Evolutionary conservation across 2,113 vertebrate genomes (phyloP), one percentile per base, ranked within the genome.

Genomic region (Cryptomyrus ogoouensis): DNA sequence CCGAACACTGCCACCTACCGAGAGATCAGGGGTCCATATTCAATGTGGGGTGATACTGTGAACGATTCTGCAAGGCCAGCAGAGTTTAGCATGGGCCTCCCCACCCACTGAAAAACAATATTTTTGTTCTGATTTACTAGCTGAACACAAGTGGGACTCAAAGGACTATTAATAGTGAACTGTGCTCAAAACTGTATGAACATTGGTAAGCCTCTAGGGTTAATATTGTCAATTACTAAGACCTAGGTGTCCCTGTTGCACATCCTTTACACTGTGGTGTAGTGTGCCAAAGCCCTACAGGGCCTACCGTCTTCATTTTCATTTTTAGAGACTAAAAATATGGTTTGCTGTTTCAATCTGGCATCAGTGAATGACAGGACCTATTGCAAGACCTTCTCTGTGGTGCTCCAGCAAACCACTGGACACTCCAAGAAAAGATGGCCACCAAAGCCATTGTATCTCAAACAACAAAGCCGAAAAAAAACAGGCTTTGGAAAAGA

Each of bases 381-480:
- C 27, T 21, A 52, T 89, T 52, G 17, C 77, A n/a, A 42, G 31
- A 83, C 35, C 39, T 77, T 50, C n/a, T n/a, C 21, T 46, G 27
- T n/a, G 66, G 47, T 46, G 35, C 66, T 52, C 46, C 77, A 74
- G 27, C 70, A 80, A 74, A 2, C 70, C 50, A 9, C 44, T 15
- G 52, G 27, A n/a, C 35, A 24, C 50, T 52, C 70, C 52, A 1
- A 83, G 19, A 56, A 56, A 83, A 83, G 24, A 83, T 53, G 74
- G 35, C 19, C 46, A 13, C 21, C 88, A 77, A 44, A 77, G 62
- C 31, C 27, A 77, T 74, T 50, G 47, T 49, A 49, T 50, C 27
- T 58, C 31, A 39, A 83, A 89, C 77, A 53, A 83, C 80, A 80
- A 83, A 89, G 88, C 70, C 9, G 3, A 3, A 74, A 83, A 66